Base-by-base conservation (phyloP, 1,140 invertebrate genomes). In the Carposina sasakii region DNA sequence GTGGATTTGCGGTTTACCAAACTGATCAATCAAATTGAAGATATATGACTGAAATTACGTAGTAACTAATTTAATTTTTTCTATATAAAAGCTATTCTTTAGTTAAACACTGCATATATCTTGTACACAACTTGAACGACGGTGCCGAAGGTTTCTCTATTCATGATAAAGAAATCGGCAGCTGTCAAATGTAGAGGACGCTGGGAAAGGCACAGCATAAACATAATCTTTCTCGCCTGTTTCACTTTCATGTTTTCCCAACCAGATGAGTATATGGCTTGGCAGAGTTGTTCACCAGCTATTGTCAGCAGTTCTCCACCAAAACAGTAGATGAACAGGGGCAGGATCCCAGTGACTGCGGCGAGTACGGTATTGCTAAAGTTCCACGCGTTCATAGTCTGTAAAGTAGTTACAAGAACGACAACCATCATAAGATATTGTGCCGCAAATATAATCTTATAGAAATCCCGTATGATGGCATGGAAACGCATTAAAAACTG, bases 51-150 rank as follows among this genome's bases (percentile, higher is more conserved):
- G n/a, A n/a, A n/a, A n/a, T n/a, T n/a, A n/a, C n/a, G n/a, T n/a
- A n/a, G n/a, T n/a, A n/a, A n/a, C n/a, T n/a, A n/a, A n/a, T n/a
- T n/a, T n/a, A n/a, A n/a, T n/a, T n/a, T n/a, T n/a, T n/a, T n/a
- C n/a, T n/a, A n/a, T n/a, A n/a, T n/a, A n/a, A n/a, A n/a, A n/a
- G n/a, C n/a, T n/a, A n/a, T n/a, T n/a, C n/a, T n/a, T 60, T 56
- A 68, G 41, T 65, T 64, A 44, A 67, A 64, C 20, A 68, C 65
- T 12, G 65, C 59, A 21, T 68, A 68, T 39, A 65, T 61, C 49
- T 65, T 65, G 31, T 68, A 68, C 26, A 68, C 57, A n/a, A 59
- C 49, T 28, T 63, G 62, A 3, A 36, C 59, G 0, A 68, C 50
- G 9, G 51, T 43, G 6, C 54, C 62, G 37, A 68, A 68, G 4